Percentiles rank a stretch among this genome's conserved stretches.
Evolutionary conservation across 2,888 invertebrate genomes (phyloP).

Genomic region (Meandrusa payeni): DNA sequence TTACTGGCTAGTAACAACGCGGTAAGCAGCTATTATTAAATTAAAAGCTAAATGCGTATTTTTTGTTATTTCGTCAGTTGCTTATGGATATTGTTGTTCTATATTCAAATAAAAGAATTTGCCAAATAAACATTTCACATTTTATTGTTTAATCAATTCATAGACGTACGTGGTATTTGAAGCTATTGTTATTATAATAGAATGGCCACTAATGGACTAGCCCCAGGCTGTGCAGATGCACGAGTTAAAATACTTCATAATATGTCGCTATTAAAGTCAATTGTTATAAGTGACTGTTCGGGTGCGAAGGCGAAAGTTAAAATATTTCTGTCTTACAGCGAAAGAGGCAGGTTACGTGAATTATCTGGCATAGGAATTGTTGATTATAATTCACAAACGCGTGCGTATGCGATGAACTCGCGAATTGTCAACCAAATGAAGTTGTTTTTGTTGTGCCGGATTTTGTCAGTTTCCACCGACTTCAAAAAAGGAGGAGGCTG

Average conservation of each 20-base stretch:
- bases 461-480: no score
- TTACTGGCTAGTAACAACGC: no score
- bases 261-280: conserved; percentile 8
- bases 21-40: no score
- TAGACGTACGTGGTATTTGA: background rate
- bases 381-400: conserved; percentile 11
- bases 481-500: no score
- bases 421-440: no score
- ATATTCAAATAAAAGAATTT: no score
- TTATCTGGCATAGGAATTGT: conserved; percentile 9
- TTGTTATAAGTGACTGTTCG: conserved; percentile 12
- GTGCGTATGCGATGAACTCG: no score
- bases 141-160: background rate
- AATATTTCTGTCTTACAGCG: conserved; percentile 3
- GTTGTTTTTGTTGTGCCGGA: no score
- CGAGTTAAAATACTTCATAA: conserved; percentile 1
- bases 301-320: conserved; percentile 18
- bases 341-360: conserved; percentile 9
- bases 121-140: no score
- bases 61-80: no score
- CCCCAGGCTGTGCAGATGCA: background rate
- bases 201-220: background rate
- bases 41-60: no score
- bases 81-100: no score
- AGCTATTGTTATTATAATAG: background rate